phyloP scores from a whole-genome alignment of 2,888 invertebrate genomes.

The Electrophaes corylata region DNA sequence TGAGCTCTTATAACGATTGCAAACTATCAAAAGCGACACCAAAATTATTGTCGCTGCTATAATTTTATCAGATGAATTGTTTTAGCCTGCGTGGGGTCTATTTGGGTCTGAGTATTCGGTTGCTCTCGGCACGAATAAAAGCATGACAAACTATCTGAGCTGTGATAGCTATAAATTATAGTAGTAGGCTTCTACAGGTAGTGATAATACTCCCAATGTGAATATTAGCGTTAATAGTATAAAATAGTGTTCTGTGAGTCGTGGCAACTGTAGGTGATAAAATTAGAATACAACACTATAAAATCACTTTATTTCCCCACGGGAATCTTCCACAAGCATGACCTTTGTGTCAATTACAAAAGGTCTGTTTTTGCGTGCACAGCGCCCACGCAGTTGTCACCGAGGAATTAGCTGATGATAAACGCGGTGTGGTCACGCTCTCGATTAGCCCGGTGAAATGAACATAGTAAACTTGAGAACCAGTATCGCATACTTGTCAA shows the following conservation, averaged over 20 bases:
- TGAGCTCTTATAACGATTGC: no score
- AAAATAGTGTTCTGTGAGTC: not conserved
- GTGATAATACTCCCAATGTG: no score
- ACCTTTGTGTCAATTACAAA: constrained; percentile 10
- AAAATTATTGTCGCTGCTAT: no score
- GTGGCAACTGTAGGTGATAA: constrained; percentile 2
- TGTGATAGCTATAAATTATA: no score
- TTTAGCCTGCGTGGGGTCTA: no score
- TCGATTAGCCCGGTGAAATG: constrained; percentile 10
- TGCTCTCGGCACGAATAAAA: no score
- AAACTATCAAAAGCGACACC: no score
- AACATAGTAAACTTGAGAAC: not conserved
- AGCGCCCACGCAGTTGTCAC: constrained; percentile 10
- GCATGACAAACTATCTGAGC: no score
- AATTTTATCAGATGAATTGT: no score
- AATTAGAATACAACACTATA: constrained; percentile 10
- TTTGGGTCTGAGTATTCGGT: no score
- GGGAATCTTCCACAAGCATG: not conserved
- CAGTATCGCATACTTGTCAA: constrained; percentile 1
- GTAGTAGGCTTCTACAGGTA: no score
- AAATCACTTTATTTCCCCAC: constrained; percentile 4
- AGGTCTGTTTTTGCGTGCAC: constrained; percentile 12
- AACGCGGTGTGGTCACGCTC: constrained; percentile 35
- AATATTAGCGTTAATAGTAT: no score
- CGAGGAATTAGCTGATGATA: constrained; percentile 19